Base-by-base conservation (phyloP, 2,113 vertebrate species). In the Reinhardtius hippoglossoides region DNA sequence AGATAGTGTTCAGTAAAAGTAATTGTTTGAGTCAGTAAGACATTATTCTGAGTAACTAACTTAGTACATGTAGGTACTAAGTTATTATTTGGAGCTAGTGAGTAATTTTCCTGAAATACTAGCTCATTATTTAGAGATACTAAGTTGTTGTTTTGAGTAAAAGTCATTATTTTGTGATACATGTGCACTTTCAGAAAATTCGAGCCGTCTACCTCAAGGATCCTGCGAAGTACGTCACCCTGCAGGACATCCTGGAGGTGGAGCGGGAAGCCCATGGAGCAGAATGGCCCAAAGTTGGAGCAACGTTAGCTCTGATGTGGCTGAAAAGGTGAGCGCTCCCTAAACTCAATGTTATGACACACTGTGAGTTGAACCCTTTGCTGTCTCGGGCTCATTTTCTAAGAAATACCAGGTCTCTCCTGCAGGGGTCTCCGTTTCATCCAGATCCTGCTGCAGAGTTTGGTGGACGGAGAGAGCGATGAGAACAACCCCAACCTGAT, bases 221-320 rank as follows among this genome's bases (percentile, higher is more conserved):
- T 87, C 97, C 98, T 0, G 56, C 82, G 50, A 97, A 95, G 94
- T 98, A 96, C 83, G 95, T 93, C 79, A 99, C 97, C 0, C 93
- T 99, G 66, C 95, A 97, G 92, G 94, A 96, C 89, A 97, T 99
- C 40, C 81, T 99, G 85, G 95, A 95, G 78, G 95, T 77, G 9
- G 97, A 99, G 89, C 96, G 95, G 74, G 95, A 96, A 64, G 92
- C 92, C 78, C 71, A 97, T 0, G 95, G 95, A 21, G 81, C 94
- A 0, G 92, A 95, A 0, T 99, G 98, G 97, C 97, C 98, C 5
- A 97, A 96, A 90, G 95, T 93, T 0, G 97, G 97, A 0, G 97
- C 96, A 0, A 99, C 97, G 0, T 84, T 99, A 67, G 97, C 97
- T 0, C 90, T 99, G 59, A 97, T 99, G 97, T 99, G 98, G 98